Conservation (phyloP, 2,888 invertebrate genomes). For the Caenorhabditis drosophilae region DNA sequence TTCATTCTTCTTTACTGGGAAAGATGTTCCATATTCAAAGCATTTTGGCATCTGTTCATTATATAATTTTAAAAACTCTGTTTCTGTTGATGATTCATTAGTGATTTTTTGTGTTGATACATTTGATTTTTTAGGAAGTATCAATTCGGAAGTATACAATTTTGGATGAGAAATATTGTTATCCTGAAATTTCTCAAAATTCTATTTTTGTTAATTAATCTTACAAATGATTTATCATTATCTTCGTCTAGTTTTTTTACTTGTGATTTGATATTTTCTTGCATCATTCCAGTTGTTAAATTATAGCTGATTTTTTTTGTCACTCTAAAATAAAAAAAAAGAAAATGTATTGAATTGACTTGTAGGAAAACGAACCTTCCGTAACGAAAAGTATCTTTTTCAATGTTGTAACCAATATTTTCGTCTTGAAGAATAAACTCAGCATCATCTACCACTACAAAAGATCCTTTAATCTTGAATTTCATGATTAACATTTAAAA, state of each 20-base stretch:
- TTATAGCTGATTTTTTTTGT: constrained; percentile 25
- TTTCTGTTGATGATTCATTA: constrained; percentile 12
- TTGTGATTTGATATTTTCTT: constrained; percentile 9
- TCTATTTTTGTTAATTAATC: not conserved
- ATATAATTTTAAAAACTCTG: constrained; percentile 10
- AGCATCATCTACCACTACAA: not conserved
- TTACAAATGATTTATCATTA: constrained; percentile 8
- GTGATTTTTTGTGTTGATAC: constrained; percentile 13
- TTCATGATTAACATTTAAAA: too few relatives aligned
- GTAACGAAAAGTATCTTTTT: constrained; percentile 27
- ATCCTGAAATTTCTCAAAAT: too few relatives aligned
- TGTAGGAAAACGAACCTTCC: constrained; percentile 17
- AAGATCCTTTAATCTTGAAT: not conserved
- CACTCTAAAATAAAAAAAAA: constrained; percentile 9
- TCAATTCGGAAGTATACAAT: not conserved
- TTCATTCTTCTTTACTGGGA: constrained; percentile 10
- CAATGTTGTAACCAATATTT: constrained; percentile 18
- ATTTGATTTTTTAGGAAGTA: constrained; percentile 4
- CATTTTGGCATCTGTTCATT: constrained; percentile 29
- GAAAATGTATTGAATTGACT: not conserved
- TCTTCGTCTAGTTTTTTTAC: constrained; percentile 25
- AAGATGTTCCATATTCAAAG: constrained; percentile 18
- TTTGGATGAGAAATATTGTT: too few relatives aligned
- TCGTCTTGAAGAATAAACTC: constrained; percentile 8
- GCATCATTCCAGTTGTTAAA: constrained; percentile 29